phyloP scores from a whole-genome alignment of 2,797 vertebrate species.

The Brachyrhaphis roseni region DNA sequence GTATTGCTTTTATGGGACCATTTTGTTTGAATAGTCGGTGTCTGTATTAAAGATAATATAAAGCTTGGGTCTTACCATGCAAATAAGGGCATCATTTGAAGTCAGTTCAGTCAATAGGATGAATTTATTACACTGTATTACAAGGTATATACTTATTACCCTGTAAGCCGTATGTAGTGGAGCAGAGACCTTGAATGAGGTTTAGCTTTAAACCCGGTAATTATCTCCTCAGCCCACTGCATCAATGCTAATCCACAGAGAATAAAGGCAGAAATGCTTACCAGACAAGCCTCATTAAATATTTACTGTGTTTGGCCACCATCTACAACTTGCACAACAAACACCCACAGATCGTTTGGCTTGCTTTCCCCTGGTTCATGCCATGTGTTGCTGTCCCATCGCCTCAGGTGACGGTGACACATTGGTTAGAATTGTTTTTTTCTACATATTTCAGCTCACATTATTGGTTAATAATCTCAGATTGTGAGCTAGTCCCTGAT shows the following conservation, averaged over 20 bases:
- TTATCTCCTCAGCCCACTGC: slow-evolving; percentile 71
- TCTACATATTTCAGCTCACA: slow-evolving; percentile 17
- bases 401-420: slow-evolving; percentile 13
- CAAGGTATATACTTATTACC: slow-evolving; percentile 25
- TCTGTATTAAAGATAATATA: neutral
- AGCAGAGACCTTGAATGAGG: slow-evolving; percentile 62
- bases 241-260: slow-evolving; percentile 63
- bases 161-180: slow-evolving; percentile 24
- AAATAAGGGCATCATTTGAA: slow-evolving; percentile 4
- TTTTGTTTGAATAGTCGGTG: slow-evolving; percentile 1
- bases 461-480: slow-evolving; percentile 63
- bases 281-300: slow-evolving; percentile 74
- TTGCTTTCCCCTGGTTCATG: slow-evolving; percentile 22
- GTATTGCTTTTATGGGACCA: slow-evolving; percentile 7
- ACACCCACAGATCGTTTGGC: slow-evolving; percentile 57
- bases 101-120: slow-evolving; percentile 16
- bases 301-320: slow-evolving; percentile 75
- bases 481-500: slow-evolving; percentile 40
- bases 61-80: slow-evolving; percentile 8
- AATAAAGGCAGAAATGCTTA: slow-evolving; percentile 60
- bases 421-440: slow-evolving; percentile 12
- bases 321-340: slow-evolving; percentile 71
- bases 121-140: slow-evolving; percentile 21
- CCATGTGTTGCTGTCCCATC: slow-evolving; percentile 35
- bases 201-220: slow-evolving; percentile 65